Evolutionary conservation across 2,113 vertebrate species (phyloP).

Genomic region (Ammospiza caudacuta): DNA sequence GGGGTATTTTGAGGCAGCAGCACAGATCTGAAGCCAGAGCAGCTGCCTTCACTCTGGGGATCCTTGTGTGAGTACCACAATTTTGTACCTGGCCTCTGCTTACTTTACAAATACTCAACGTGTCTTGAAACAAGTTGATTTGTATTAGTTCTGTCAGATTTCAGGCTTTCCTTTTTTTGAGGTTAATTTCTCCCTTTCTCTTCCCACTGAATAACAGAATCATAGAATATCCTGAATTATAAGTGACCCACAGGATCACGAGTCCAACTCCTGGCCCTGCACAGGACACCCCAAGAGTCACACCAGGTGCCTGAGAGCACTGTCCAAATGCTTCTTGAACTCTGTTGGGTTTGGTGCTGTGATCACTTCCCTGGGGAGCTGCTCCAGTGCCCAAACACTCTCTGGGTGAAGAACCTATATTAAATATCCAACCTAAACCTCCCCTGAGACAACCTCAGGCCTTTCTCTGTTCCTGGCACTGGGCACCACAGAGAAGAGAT

Average conservation of each 20-base stretch:
- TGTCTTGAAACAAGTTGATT: background rate
- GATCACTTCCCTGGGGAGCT: background rate
- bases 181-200: background rate
- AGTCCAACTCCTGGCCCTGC: background rate
- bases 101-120: background rate
- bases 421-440: background rate
- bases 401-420: background rate
- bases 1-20: background rate
- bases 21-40: background rate
- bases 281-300: background rate
- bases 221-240: background rate
- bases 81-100: fast-evolving
- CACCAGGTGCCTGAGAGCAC: background rate
- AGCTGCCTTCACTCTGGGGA: background rate
- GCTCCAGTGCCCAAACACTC: background rate
- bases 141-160: background rate
- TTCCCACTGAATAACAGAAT: background rate
- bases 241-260: background rate
- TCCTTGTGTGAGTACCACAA: background rate
- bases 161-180: background rate
- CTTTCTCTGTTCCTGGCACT: background rate
- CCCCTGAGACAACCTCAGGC: background rate
- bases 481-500: background rate
- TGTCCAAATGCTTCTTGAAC: background rate
- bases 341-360: fast-evolving